These are phyloP conservation scores for Sinocyclocheilus grahami DNA, from an alignment of 2,113 vertebrate species.

Conservation along the genomic window DNA sequence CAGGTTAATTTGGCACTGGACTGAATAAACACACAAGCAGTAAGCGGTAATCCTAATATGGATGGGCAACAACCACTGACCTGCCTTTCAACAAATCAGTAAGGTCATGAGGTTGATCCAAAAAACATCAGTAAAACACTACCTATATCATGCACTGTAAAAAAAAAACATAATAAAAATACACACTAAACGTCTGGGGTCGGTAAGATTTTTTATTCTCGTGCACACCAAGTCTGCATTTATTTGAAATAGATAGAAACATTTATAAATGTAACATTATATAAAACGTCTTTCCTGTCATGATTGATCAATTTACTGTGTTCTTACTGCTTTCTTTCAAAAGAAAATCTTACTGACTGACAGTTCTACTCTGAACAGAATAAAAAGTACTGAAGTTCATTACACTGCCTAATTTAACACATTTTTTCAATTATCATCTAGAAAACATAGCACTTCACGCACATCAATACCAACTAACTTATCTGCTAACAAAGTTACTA, in stretches of 20 bases:
- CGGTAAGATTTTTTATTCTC: too few species aligned
- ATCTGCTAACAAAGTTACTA: slow-evolving; percentile 13
- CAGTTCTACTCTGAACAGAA: background rate
- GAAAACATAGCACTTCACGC: background rate
- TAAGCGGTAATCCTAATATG: background rate
- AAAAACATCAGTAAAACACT: background rate
- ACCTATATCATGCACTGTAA: background rate
- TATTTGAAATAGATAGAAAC: background rate
- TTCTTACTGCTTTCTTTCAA: background rate
- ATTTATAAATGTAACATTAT: too few species aligned
- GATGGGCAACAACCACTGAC: background rate
- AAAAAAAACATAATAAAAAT: background rate
- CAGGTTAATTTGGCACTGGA: background rate
- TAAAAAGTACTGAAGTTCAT: background rate
- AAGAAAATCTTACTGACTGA: background rate
- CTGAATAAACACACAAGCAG: background rate
- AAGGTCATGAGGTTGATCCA: background rate
- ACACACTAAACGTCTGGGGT: too few species aligned
- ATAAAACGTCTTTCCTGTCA: too few species aligned
- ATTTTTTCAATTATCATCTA: background rate
- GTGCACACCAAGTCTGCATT: background rate
- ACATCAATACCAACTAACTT: slow-evolving; percentile 12
- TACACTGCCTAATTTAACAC: background rate
- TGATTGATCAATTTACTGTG: background rate
- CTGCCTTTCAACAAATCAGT: background rate